These are phyloP conservation scores for Disparrhopalites patrizii DNA, from an alignment of 2,888 invertebrate genomes.

Conservation along the genomic window DNA sequence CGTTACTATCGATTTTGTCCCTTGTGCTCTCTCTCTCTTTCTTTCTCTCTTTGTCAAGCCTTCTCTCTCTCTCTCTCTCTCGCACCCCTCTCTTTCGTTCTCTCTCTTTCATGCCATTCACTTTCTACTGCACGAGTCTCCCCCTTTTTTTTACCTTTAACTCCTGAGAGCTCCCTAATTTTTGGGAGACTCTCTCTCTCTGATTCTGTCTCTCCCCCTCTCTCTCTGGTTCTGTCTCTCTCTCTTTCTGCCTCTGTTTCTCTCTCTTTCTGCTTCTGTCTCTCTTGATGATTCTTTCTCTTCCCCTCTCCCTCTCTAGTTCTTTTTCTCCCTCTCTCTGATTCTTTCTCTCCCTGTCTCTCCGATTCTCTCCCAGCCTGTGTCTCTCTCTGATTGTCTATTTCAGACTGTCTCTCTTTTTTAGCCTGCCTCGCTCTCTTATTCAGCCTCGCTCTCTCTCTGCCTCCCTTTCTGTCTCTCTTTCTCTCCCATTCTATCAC, in stretches of 20 bases:
- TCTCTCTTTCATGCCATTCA: not conserved
- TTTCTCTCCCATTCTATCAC: too few species aligned
- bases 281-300: too few species aligned
- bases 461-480: too few species aligned
- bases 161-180: not conserved
- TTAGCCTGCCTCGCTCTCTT: too few species aligned
- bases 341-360: slow-evolving; percentile 23
- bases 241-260: too few species aligned
- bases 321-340: not conserved
- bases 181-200: not conserved
- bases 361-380: too few species aligned
- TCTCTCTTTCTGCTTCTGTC: too few species aligned
- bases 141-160: not conserved
- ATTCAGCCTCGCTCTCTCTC: too few species aligned
- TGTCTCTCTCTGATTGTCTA: too few species aligned
- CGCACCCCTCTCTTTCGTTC: too few species aligned
- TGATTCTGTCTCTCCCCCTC: not conserved
- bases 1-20: not conserved
- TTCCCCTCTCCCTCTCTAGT: not conserved
- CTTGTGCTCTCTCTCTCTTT: not conserved
- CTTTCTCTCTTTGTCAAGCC: not conserved
- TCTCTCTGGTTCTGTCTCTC: not conserved
- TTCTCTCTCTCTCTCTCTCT: not conserved
- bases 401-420: too few species aligned
- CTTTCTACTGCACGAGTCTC: not conserved